Base-by-base conservation (phyloP, 2,113 vertebrate genomes). In the Amphilophus citrinellus region DNA sequence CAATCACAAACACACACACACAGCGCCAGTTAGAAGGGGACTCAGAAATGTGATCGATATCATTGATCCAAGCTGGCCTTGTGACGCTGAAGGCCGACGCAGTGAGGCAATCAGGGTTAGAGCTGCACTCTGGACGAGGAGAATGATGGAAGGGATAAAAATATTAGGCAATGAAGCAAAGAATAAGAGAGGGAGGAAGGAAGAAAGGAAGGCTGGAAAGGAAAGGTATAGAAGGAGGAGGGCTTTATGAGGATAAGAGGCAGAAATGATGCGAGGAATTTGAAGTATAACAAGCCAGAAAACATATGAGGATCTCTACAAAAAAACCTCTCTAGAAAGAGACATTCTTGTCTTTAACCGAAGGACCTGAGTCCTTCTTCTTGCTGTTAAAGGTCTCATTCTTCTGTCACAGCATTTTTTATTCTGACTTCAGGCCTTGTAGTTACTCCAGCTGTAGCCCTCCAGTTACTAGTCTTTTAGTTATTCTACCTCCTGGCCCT, bases 41-140 rank as follows among this genome's bases (percentile, higher is more conserved):
- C 71, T 83, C 35, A 30, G 77, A 71, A 58, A 76, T 56, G 18
- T 10, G 39, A 53, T 91, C 84, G 32, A 88, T 89, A 61, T 5
- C 65, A 90, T 88, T 39, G 91, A 91, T 84, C 65, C 1, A 1
- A 6, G 18, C 61, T 37, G 83, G 86, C 84, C 86, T 83, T 39
- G 60, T 2, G 58, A 76, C 61, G 58, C 81, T 50, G 56, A 80
- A 85, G 84, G 81, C 76, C 27, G 9, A 56, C 60, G 10, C 44
- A 78, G 80, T 83, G 88, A 87, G 80, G 88, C 89, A 79, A 85
- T 83, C 78, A 27, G 84, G 63, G 77, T 61, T 84, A 35, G 14
- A 71, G 71, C 80, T 61, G 32, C 44, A 47, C 37, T 75, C 18
- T 42, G 22, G 6, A 47, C 3, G 1, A 44, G 14, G 2, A 27